Conservation (phyloP, 1,140 invertebrate genomes). For the Bombus soroeensis region DNA sequence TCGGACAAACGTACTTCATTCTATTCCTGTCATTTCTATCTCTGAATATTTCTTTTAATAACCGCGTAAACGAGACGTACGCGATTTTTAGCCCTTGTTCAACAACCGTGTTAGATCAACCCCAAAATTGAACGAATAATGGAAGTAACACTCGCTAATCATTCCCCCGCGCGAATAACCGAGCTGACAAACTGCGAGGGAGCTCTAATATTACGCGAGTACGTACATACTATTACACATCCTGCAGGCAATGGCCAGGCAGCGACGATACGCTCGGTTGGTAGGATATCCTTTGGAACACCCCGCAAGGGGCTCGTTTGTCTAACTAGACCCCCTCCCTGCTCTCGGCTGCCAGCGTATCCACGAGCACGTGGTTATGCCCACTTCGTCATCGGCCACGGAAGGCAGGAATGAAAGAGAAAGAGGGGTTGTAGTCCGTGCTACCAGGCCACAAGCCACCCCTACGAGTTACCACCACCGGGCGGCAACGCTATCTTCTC, state of each 20-base stretch:
- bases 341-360: conserved; percentile 48
- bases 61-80: background rate
- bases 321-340: conserved; percentile 72
- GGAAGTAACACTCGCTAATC: conserved; percentile 59
- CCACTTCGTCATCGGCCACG: conserved; percentile 73
- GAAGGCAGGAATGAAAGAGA: conserved; percentile 61
- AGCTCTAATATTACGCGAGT: conserved; percentile 77
- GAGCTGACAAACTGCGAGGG: conserved; percentile 71
- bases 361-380: conserved; percentile 74
- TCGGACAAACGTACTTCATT: no score
- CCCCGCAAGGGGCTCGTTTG: conserved; percentile 81
- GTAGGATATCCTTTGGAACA: conserved; percentile 79
- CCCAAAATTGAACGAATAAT: conserved; percentile 62
- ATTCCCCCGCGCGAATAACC: conserved; percentile 52
- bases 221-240: conserved; percentile 79
- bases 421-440: conserved; percentile 41
- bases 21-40: background rate
- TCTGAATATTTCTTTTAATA: background rate
- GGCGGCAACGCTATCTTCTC: conserved; percentile 49
- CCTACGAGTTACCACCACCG: conserved; percentile 39
- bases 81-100: background rate
- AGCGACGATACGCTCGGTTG: conserved; percentile 74
- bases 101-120: conserved; percentile 1
- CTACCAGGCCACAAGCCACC: conserved; percentile 58
- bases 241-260: conserved; percentile 72